phyloP scores from a whole-genome alignment of 2,888 invertebrate species.

The Euplagia quadripunctaria region DNA sequence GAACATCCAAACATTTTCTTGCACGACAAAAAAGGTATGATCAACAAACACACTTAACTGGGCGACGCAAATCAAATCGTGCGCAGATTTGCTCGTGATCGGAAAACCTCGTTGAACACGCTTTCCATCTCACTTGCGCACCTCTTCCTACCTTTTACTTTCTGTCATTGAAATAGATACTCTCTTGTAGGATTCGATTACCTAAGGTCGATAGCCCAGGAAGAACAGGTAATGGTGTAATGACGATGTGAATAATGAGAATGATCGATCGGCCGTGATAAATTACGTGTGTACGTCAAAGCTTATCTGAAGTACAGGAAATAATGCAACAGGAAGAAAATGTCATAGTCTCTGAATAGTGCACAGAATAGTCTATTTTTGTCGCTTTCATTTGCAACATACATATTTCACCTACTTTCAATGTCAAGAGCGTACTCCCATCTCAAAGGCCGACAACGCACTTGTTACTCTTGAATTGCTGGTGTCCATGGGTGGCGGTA shows the following conservation, averaged over 20 bases:
- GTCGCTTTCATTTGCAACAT: too few relatives aligned
- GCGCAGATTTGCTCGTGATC: constrained; percentile 48
- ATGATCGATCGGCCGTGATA: neutral
- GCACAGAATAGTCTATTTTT: too few relatives aligned
- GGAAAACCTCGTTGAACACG: constrained; percentile 50
- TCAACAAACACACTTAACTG: constrained; percentile 19
- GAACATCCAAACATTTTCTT: constrained; percentile 6
- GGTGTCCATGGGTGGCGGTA: too few relatives aligned
- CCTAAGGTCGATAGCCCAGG: constrained; percentile 38
- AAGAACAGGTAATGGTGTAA: neutral
- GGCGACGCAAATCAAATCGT: constrained; percentile 20
- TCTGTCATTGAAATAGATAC: constrained; percentile 44
- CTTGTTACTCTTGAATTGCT: too few relatives aligned
- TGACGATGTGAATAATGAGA: neutral
- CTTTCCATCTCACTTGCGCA: constrained; percentile 55
- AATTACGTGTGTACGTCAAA: neutral
- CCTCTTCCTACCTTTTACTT: constrained; percentile 43
- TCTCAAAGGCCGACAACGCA: too few relatives aligned
- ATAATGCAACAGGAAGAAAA: neutral
- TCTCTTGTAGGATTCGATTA: constrained; percentile 29
- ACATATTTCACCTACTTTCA: too few relatives aligned
- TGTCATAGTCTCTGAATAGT: neutral
- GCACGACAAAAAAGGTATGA: neutral
- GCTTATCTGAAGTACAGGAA: neutral
- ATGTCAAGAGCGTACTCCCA: too few relatives aligned